Evolutionary conservation across 1,140 invertebrate genomes (phyloP).

Genomic region (Lethocerus indicus): DNA sequence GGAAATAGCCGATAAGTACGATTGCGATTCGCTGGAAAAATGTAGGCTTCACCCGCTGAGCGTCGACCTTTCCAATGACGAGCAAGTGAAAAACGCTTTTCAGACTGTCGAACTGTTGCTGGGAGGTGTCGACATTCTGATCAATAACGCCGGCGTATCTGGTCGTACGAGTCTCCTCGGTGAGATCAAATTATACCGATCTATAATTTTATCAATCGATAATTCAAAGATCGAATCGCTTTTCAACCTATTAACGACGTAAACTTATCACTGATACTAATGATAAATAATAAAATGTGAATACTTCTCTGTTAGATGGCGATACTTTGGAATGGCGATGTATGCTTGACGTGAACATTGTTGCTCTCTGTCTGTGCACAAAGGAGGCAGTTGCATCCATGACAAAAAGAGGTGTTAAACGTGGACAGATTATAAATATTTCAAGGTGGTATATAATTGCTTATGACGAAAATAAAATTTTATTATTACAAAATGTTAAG

Average conservation of each 20-base stretch:
- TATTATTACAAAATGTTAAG: no score
- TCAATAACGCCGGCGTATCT: slow-evolving; percentile 48
- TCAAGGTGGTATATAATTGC: slow-evolving; percentile 24
- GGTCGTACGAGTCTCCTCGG: slow-evolving; percentile 15
- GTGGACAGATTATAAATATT: slow-evolving; percentile 35
- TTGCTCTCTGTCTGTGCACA: slow-evolving; percentile 44
- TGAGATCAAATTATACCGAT: slow-evolving; percentile 3
- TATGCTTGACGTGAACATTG: slow-evolving; percentile 46
- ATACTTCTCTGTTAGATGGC: slow-evolving; percentile 21
- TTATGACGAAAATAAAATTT: neutral
- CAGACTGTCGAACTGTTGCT: slow-evolving; percentile 35
- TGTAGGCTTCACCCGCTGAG: slow-evolving; percentile 25
- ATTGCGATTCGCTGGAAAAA: no score
- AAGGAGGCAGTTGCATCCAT: slow-evolving; percentile 46
- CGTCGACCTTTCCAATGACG: slow-evolving; percentile 44
- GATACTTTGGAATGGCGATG: slow-evolving; percentile 26
- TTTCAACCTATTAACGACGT: neutral
- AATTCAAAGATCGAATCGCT: neutral
- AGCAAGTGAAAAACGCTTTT: slow-evolving; percentile 45
- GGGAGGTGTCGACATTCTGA: slow-evolving; percentile 45
- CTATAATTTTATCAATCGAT: neutral
- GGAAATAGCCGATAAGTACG: no score
- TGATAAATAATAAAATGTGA: neutral
- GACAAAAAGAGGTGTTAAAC: slow-evolving; percentile 35
- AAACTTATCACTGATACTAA: neutral